A percentile compares a stretch with the other conserved stretches of the same genome.
These are phyloP conservation scores for Pleuronectes platessa DNA, from an alignment of 2,113 vertebrate genomes.

Conservation along the genomic window DNA sequence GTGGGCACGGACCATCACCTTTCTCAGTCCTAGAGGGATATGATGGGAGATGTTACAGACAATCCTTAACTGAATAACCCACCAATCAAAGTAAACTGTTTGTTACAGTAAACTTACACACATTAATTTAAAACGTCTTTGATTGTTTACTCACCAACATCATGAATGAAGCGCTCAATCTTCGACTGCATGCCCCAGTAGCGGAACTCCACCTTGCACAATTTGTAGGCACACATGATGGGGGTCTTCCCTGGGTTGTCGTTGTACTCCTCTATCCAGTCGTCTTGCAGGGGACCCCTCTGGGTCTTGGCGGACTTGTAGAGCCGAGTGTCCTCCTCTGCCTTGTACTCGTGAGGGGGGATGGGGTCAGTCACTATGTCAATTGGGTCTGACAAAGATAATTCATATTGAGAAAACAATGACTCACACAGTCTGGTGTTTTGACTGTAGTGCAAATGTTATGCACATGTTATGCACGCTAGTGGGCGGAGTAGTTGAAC, in stretches of 20 bases:
- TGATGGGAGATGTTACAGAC: background rate
- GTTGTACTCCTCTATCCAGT: constrained; percentile 94
- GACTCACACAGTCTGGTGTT: background rate
- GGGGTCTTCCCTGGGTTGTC: constrained; percentile 85
- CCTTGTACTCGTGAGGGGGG: constrained; percentile 91
- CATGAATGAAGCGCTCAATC: constrained; percentile 98
- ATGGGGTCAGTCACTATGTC: constrained; percentile 97
- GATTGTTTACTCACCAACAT: constrained; percentile 87
- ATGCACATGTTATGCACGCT: background rate
- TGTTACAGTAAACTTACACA: no score
- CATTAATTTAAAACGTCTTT: background rate
- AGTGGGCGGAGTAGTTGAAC: background rate
- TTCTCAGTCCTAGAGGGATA: constrained; percentile 85
- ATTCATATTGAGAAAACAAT: background rate
- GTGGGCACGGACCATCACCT: constrained; percentile 97
- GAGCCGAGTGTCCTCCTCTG: constrained; percentile 93
- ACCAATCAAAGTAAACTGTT: background rate
- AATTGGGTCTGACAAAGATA: constrained; percentile 87
- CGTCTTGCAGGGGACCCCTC: constrained; percentile 91
- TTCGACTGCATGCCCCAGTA: constrained; percentile 99
- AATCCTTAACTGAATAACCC: background rate
- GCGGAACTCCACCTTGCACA: constrained; percentile 99
- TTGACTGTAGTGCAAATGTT: background rate
- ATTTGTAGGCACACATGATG: constrained; percentile 98
- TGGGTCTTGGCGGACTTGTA: constrained; percentile 93